A percentile compares a stretch with the other conserved stretches of the same genome.
These are phyloP conservation scores for Elymnias hypermnestra DNA, from an alignment of 1,140 invertebrate species.

Conservation along the genomic window DNA sequence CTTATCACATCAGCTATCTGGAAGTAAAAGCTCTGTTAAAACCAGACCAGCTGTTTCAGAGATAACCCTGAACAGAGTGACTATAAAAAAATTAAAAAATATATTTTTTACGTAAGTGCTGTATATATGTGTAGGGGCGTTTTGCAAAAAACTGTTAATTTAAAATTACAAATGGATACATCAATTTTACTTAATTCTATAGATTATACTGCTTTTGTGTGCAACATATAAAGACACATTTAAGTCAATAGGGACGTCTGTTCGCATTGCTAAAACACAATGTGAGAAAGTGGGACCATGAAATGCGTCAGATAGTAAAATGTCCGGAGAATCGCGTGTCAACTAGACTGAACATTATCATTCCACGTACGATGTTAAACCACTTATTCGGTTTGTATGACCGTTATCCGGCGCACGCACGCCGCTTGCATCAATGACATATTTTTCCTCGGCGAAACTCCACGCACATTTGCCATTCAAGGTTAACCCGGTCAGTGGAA, in stretches of 20 bases:
- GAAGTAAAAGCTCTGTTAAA: too few species aligned
- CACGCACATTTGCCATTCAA: slow-evolving; percentile 69
- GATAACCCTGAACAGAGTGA: too few species aligned
- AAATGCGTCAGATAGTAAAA: slow-evolving; percentile 40
- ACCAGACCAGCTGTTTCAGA: too few species aligned
- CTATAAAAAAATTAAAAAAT: too few species aligned
- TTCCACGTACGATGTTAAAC: slow-evolving; percentile 67
- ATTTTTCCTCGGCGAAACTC: slow-evolving; percentile 71
- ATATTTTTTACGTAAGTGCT: too few species aligned
- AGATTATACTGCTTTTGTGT: not conserved
- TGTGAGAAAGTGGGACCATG: slow-evolving; percentile 55
- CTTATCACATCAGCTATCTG: too few species aligned
- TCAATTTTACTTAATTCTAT: not conserved
- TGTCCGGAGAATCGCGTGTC: slow-evolving; percentile 53
- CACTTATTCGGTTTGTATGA: slow-evolving; percentile 67
- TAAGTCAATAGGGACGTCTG: slow-evolving; percentile 32
- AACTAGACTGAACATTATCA: slow-evolving; percentile 63
- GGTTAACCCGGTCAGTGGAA: slow-evolving; percentile 68
- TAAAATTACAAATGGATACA: too few species aligned
- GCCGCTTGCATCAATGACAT: slow-evolving; percentile 68
- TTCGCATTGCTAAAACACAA: slow-evolving; percentile 44
- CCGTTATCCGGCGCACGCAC: slow-evolving; percentile 69
- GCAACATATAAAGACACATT: too few species aligned
- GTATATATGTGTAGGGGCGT: too few species aligned
- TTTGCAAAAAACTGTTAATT: too few species aligned